A percentile compares a stretch with the other conserved stretches of the same genome.
Conservation (phyloP, 2,888 invertebrate species). For the Trisateles emortualis region DNA sequence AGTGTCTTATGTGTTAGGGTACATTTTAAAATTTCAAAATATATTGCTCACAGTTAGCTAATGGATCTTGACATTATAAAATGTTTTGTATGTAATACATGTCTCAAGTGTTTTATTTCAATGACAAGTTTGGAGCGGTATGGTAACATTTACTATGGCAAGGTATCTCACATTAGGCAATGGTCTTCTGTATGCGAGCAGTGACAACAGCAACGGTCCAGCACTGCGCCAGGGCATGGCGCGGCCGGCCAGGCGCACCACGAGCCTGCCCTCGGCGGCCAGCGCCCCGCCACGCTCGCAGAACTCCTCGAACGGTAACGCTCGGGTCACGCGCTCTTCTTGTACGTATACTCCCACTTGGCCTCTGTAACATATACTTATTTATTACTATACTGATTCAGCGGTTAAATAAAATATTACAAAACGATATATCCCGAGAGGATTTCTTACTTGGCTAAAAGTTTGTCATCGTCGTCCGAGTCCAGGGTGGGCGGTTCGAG, state of each 20-base stretch:
- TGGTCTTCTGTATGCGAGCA: conserved; percentile 94
- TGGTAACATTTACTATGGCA: neutral
- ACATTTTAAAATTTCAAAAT: too few relatives aligned
- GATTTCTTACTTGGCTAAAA: conserved; percentile 79
- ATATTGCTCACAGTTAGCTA: too few relatives aligned
- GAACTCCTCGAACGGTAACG: conserved; percentile 80
- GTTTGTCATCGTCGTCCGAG: conserved; percentile 94
- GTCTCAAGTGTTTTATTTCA: too few relatives aligned
- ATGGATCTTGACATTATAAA: too few relatives aligned
- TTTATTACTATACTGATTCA: neutral
- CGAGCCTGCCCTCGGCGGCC: conserved; percentile 93
- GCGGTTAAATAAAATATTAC: too few relatives aligned
- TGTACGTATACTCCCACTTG: conserved; percentile 78
- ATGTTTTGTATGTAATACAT: too few relatives aligned
- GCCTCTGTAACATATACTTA: conserved; percentile 69
- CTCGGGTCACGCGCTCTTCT: conserved; percentile 76
- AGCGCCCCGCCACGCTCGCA: conserved; percentile 92
- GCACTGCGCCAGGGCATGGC: conserved; percentile 97
- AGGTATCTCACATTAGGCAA: conserved; percentile 89
- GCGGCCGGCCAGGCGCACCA: conserved; percentile 95
- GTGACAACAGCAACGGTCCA: conserved; percentile 95
- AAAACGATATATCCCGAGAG: neutral
- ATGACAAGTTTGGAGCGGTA: too few relatives aligned
- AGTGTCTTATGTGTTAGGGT: too few relatives aligned
- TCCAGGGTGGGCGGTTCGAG: conserved; percentile 93